Conservation (phyloP, 2,888 invertebrate species). For the Nematopogon swammerdamellus region DNA sequence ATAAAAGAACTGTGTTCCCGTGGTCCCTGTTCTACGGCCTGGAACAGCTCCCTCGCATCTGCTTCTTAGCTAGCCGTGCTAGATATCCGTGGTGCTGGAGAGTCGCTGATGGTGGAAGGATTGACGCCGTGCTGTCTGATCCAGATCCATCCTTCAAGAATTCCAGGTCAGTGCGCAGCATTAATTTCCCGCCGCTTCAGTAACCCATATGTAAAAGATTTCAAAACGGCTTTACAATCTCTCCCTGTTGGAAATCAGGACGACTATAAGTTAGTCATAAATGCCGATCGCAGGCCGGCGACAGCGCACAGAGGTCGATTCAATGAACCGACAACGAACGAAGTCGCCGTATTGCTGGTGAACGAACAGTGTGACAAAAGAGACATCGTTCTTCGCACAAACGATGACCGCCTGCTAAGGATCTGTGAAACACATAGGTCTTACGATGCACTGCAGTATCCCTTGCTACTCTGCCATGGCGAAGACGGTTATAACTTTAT, state of each 20-base stretch:
- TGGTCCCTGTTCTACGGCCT: too few relatives aligned
- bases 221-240: not conserved
- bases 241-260: constrained; percentile 8
- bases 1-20: too few relatives aligned
- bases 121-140: too few relatives aligned
- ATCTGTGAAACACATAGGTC: constrained; percentile 14
- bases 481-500: constrained; percentile 1
- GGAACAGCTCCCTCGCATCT: too few relatives aligned
- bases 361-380: constrained; percentile 10
- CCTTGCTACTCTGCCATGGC: constrained; percentile 5
- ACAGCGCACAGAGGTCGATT: constrained; percentile 9
- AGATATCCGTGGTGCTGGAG: too few relatives aligned
- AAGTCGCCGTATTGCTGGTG: constrained; percentile 15
- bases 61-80: too few relatives aligned
- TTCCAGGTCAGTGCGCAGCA: too few relatives aligned
- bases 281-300: constrained; percentile 6
- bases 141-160: too few relatives aligned
- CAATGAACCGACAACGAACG: constrained; percentile 14
- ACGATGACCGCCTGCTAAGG: constrained; percentile 9
- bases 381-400: constrained; percentile 11
- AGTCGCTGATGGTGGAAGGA: too few relatives aligned
- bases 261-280: constrained; percentile 7
- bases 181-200: too few relatives aligned
- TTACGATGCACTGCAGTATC: constrained; percentile 23
- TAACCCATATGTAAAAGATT: constrained; percentile 4